Conservation (phyloP, 1,140 invertebrate species). For the Eurytemora carolleeae region DNA sequence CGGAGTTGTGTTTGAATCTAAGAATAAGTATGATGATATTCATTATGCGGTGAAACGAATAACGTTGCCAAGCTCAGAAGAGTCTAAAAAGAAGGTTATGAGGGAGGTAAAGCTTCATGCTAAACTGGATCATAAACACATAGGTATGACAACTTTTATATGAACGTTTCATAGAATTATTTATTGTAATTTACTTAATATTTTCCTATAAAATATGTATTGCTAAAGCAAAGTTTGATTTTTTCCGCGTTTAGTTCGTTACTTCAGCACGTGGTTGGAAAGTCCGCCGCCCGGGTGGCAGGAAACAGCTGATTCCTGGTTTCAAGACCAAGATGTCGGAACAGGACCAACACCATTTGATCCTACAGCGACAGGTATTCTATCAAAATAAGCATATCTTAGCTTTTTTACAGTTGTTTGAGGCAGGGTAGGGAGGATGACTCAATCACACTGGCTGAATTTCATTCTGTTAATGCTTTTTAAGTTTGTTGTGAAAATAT, state of each 20-base stretch:
- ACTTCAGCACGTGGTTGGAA: constrained; percentile 85
- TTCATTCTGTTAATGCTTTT: no score
- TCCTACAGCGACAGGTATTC: not conserved
- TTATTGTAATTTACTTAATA: no score
- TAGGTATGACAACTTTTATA: no score
- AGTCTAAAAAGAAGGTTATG: constrained; percentile 57
- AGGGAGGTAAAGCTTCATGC: constrained; percentile 83
- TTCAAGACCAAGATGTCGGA: not conserved
- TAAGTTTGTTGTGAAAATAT: no score
- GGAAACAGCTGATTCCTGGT: not conserved
- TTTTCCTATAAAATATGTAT: no score
- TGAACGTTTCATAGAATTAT: no score
- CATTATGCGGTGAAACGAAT: constrained; percentile 71
- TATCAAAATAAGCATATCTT: no score
- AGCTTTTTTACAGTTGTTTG: no score
- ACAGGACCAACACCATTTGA: not conserved
- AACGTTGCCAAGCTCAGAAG: constrained; percentile 31
- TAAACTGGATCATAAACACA: constrained; percentile 78
- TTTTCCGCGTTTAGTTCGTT: no score
- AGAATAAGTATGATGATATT: constrained; percentile 82
- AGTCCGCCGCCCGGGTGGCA: constrained; percentile 43
- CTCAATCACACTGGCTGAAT: no score
- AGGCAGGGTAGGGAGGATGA: no score
- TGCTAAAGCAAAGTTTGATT: no score
- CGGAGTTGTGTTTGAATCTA: constrained; percentile 86